A percentile compares a stretch with the other conserved stretches of the same genome.
Conservation (phyloP, 2,888 invertebrate species). For the Drosophila robusta region DNA sequence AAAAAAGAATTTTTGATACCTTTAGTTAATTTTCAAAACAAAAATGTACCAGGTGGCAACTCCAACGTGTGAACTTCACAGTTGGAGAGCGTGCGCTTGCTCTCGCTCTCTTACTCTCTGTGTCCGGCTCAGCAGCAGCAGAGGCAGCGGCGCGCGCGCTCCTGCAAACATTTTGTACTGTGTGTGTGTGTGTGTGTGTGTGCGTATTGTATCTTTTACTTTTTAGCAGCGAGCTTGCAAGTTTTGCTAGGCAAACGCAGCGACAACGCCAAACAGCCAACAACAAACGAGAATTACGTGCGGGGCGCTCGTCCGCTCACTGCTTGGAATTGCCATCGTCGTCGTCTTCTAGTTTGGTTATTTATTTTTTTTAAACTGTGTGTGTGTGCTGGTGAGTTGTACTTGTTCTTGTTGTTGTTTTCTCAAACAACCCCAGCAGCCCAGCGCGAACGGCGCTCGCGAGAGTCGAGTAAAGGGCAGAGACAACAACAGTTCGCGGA, state of each 20-base stretch:
- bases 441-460: constrained; percentile 12
- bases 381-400: constrained; percentile 29
- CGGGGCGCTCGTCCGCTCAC: constrained; percentile 56
- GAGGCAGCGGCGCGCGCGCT: constrained; percentile 42
- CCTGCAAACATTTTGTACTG: constrained; percentile 66
- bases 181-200: constrained; percentile 33
- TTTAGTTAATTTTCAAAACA: constrained; percentile 9
- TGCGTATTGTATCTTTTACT: constrained; percentile 74
- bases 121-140: constrained; percentile 22
- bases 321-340: constrained; percentile 32
- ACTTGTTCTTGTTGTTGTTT: constrained; percentile 26
- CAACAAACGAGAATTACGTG: constrained; percentile 63
- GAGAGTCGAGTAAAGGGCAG: constrained; percentile 46
- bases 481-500: constrained; percentile 38
- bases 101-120: constrained; percentile 29
- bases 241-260: constrained; percentile 62
- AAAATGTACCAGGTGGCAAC: constrained; percentile 46
- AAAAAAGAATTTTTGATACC: no score
- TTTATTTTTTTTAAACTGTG: neutral
- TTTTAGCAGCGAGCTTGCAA: constrained; percentile 72
- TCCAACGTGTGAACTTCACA: constrained; percentile 46
- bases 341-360: constrained; percentile 17
- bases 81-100: constrained; percentile 32
- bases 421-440: constrained; percentile 55
- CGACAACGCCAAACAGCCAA: constrained; percentile 70